These are phyloP conservation scores for Sclerurus mexicanus DNA, from an alignment of 2,113 vertebrate genomes.

Conservation along the genomic window DNA sequence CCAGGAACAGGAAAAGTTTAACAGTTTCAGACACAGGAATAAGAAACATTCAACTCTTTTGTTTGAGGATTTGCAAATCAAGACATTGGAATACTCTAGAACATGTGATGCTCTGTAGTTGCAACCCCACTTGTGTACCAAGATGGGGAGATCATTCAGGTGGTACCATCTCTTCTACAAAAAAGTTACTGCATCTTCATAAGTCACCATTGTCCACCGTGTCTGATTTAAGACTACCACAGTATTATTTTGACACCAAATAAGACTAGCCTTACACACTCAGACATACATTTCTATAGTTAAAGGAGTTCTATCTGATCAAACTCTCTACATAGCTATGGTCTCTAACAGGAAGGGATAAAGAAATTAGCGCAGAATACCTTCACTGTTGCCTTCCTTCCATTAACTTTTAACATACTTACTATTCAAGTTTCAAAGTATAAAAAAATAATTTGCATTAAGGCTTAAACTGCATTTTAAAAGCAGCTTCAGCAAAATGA, in stretches of 20 bases:
- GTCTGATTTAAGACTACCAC: not conserved
- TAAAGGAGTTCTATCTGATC: not conserved
- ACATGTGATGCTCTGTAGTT: not conserved
- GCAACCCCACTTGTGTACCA: not conserved
- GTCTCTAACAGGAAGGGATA: not conserved
- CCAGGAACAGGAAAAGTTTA: not conserved
- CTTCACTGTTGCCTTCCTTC: not conserved
- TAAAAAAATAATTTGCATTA: not conserved
- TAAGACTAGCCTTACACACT: not conserved
- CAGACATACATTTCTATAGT: not conserved
- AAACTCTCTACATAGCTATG: not conserved
- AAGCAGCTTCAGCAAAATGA: not conserved
- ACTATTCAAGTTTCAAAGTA: not conserved
- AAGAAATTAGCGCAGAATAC: not conserved
- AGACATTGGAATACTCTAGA: not conserved
- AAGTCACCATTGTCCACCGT: not conserved
- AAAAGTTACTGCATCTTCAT: not conserved
- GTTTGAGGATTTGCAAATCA: not conserved
- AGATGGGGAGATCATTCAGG: not conserved
- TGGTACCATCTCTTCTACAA: not conserved
- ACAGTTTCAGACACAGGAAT: rapidly evolving
- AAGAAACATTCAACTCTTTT: not conserved
- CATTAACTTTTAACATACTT: not conserved
- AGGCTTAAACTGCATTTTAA: not conserved
- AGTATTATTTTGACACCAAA: not conserved